Conservation (phyloP, 1,140 invertebrate genomes). For the Macrobrachium nipponense region DNA sequence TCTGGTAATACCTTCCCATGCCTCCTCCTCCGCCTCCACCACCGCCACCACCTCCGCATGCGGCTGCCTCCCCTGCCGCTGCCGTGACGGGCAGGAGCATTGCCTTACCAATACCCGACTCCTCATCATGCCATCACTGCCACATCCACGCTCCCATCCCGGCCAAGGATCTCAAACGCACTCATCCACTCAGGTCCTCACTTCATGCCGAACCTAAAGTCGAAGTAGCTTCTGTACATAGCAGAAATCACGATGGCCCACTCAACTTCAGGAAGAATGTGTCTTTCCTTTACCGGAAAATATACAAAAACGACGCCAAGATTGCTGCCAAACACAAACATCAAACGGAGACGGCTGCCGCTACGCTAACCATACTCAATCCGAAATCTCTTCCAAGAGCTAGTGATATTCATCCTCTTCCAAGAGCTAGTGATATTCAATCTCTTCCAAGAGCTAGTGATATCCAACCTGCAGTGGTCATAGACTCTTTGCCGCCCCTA, state of each 20-base stretch:
- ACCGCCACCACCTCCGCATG: background rate
- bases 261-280: constrained; percentile 45
- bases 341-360: background rate
- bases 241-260: background rate
- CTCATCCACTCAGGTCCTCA: constrained; percentile 44
- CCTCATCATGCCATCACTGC: constrained; percentile 51
- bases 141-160: constrained; percentile 56
- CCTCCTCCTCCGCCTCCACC: background rate
- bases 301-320: background rate
- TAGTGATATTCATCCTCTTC: no score
- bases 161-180: constrained; percentile 41
- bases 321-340: background rate
- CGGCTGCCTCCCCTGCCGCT: background rate
- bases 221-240: background rate
- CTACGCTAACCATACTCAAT: background rate
- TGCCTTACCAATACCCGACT: constrained; percentile 35
- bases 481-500: constrained; percentile 11
- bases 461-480: background rate
- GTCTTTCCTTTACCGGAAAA: constrained; percentile 52
- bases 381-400: background rate
- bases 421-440: no score
- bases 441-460: no score
- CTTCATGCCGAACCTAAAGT: background rate
- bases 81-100: background rate
- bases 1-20: no score